These are phyloP conservation scores for Cyprinodon variegatus DNA, from an alignment of 2,113 vertebrate genomes.

Conservation along the genomic window DNA sequence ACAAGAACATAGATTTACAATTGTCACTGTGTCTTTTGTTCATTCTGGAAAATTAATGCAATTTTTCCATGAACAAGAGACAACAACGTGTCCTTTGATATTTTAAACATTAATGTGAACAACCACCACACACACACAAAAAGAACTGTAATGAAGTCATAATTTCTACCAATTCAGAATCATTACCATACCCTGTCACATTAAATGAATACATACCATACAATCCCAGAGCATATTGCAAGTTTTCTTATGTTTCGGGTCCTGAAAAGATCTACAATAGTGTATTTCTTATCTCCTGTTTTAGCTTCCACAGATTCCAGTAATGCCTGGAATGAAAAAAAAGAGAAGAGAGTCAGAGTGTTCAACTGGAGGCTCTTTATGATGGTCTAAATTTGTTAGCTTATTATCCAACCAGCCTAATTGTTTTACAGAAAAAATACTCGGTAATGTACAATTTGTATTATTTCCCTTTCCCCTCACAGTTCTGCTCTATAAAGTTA, in stretches of 20 bases:
- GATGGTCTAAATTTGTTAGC: background rate
- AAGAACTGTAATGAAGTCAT: background rate
- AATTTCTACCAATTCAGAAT: background rate
- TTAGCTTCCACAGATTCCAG: conserved; percentile 43
- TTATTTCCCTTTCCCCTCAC: background rate
- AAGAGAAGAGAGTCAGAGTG: background rate
- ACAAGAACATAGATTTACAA: too few relatives aligned
- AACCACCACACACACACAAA: background rate
- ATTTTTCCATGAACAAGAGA: too few relatives aligned
- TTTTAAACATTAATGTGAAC: background rate
- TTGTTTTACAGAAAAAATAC: background rate
- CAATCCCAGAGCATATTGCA: conserved; percentile 65
- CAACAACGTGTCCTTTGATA: too few relatives aligned
- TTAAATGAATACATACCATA: conserved; percentile 65
- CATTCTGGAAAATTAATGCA: too few relatives aligned
- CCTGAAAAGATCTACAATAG: conserved; percentile 73
- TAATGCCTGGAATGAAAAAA: conserved; percentile 62
- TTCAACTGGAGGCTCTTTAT: background rate
- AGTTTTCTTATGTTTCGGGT: conserved; percentile 75
- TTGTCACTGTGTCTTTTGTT: too few relatives aligned
- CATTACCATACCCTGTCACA: background rate
- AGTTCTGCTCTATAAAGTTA: background rate
- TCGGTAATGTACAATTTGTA: background rate
- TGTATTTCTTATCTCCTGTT: conserved; percentile 60
- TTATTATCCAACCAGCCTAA: background rate